A percentile compares a stretch with the other conserved stretches of the same genome.
phyloP scores from a whole-genome alignment of 1,140 invertebrate species.

The Listronotus bonariensis region DNA sequence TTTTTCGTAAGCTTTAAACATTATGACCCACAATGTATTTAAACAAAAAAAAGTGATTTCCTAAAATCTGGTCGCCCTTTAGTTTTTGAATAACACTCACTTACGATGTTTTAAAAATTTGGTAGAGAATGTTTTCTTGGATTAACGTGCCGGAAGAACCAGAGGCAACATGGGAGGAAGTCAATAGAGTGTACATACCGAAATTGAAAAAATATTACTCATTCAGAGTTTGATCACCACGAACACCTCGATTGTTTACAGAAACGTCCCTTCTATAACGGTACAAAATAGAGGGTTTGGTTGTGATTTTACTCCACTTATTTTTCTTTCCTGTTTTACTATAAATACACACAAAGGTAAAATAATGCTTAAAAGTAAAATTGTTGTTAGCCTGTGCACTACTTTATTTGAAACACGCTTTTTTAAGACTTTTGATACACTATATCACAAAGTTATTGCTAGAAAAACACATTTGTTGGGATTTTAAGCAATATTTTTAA shows the following conservation, averaged over 20 bases:
- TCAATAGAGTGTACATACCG: constrained; percentile 57
- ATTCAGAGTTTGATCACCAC: constrained; percentile 68
- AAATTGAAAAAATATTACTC: constrained; percentile 66
- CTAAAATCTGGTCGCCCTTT: too few species aligned
- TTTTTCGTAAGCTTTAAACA: too few species aligned
- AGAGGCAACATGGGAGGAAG: constrained; percentile 49
- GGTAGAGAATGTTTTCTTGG: constrained; percentile 52
- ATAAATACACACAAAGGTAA: constrained; percentile 71
- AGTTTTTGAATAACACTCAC: background rate
- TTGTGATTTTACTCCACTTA: constrained; percentile 62
- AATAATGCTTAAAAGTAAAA: background rate
- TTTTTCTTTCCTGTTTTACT: constrained; percentile 65
- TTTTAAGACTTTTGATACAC: too few species aligned
- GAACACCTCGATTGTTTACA: constrained; percentile 65
- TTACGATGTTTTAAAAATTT: constrained; percentile 33
- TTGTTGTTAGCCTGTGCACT: too few species aligned
- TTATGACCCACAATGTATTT: too few species aligned
- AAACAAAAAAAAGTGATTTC: too few species aligned
- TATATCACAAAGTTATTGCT: too few species aligned
- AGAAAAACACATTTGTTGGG: too few species aligned
- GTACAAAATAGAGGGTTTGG: constrained; percentile 49
- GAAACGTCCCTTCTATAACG: constrained; percentile 55
- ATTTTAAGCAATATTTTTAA: too few species aligned
- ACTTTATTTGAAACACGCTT: too few species aligned
- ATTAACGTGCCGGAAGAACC: constrained; percentile 46